Evolutionary conservation across 2,888 invertebrate genomes (phyloP), one percentile per base, ranked within the genome.

Genomic region (Drosophila anceps): DNA sequence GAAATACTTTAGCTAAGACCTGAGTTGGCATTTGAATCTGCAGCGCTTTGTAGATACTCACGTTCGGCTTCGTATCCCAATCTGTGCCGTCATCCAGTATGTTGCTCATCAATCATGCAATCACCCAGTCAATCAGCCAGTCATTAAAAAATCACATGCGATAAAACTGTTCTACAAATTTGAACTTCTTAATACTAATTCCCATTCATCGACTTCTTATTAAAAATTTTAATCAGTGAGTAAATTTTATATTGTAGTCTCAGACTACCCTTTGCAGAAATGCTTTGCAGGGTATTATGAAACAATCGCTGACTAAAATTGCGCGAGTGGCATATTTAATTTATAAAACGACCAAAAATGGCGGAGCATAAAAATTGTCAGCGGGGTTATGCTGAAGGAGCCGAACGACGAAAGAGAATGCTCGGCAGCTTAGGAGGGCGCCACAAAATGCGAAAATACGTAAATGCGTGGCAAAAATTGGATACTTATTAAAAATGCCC

Each of bases 401-500:
- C 29, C 15, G 10, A 10, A 29, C n/a, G 4, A 9, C 18, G n/a
- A 12, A 31, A 8, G 37, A 15, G 27, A 12, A 13, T 0, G 18
- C 20, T 13, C 12, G 35, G 33, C 31, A 61, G 50, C 48, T 55
- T n/a, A 39, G 60, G 63, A 68, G 60, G 60, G 63, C 62, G 73
- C 78, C 66, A 50, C 51, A 59, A 48, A 63, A 27, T 35, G 29
- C 48, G 69, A 39, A 35, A 57, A 27, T 82, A 73, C 76, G 84
- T 81, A 35, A 57, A 27, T 82, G 77, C 76, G 84, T 81, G 81
- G 31, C 71, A 65, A 67, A 73, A 84, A 84, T 87, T 70, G 69
- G 87, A 71, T 73, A 77, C 79, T 89, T 89, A 87, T 84, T 87
- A 89, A 84, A 89, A 89, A 87, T 89, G 88, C 87, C 89, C 90